phyloP scores from a whole-genome alignment of 1,140 invertebrate species.

The Lepidurus apus region DNA sequence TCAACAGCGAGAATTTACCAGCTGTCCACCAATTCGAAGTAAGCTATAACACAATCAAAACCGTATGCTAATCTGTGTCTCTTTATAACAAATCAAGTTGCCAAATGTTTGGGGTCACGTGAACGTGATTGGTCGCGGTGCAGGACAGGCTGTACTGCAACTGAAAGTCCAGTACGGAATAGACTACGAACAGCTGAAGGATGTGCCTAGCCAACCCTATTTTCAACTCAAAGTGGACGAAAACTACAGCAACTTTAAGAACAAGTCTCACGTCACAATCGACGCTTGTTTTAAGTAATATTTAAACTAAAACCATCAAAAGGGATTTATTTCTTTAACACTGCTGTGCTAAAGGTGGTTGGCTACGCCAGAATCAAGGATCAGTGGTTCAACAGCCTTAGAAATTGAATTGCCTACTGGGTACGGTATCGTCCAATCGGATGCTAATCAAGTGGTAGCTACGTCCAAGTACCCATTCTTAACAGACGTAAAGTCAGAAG shows the following conservation, averaged over 20 bases:
- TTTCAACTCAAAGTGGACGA: slow-evolving; percentile 48
- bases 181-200: slow-evolving; percentile 50
- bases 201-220: slow-evolving; percentile 47
- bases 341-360: slow-evolving; percentile 42
- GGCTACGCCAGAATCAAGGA: slow-evolving; percentile 38
- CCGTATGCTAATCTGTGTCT: neutral
- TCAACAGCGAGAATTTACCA: slow-evolving; percentile 42
- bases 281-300: slow-evolving; percentile 48
- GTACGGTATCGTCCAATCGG: slow-evolving; percentile 53
- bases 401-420: slow-evolving; percentile 56
- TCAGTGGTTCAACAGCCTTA: slow-evolving; percentile 51
- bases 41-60: slow-evolving; percentile 26
- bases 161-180: slow-evolving; percentile 53
- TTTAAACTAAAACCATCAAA: neutral
- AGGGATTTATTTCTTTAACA: neutral
- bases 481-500: neutral
- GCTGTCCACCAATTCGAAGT: slow-evolving; percentile 39
- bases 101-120: slow-evolving; percentile 54
- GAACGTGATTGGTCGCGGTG: slow-evolving; percentile 50
- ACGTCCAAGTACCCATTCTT: slow-evolving; percentile 26
- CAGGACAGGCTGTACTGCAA: slow-evolving; percentile 54
- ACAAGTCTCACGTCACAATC: slow-evolving; percentile 53
- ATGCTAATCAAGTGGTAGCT: slow-evolving; percentile 44
- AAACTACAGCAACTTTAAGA: slow-evolving; percentile 48
- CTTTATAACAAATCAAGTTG: slow-evolving; percentile 41